Percentiles rank a stretch among this genome's conserved stretches.
phyloP scores from a whole-genome alignment of 2,797 vertebrate species.

The Aeoliscus strigatus region DNA sequence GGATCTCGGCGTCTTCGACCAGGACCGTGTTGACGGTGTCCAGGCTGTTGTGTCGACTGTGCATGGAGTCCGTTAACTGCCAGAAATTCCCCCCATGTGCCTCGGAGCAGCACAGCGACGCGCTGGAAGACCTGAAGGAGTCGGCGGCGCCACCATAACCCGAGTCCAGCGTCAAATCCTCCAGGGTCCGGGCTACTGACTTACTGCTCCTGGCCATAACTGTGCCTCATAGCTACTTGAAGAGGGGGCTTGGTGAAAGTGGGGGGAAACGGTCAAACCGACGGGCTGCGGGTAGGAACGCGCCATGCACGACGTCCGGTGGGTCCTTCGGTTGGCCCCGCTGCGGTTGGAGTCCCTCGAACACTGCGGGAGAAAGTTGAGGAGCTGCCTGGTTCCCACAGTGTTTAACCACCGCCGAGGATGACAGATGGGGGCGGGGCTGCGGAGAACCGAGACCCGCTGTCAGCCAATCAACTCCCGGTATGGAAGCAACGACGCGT shows the following conservation, averaged over 20 bases:
- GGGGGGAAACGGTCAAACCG: constrained; percentile 1
- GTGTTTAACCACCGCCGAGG: constrained; percentile 36
- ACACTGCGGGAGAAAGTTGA: constrained; percentile 39
- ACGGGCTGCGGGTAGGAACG: constrained; percentile 5
- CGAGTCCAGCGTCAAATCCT: constrained; percentile 98
- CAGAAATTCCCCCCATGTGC: constrained; percentile 86
- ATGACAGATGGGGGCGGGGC: constrained; percentile 64
- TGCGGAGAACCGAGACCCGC: constrained; percentile 11
- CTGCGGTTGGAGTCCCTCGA: constrained; percentile 19
- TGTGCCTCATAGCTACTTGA: constrained; percentile 95
- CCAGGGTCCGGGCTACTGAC: constrained; percentile 90
- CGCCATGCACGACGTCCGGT: constrained; percentile 7
- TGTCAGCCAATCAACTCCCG: constrained; percentile 55
- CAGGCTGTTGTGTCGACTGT: constrained; percentile 95
- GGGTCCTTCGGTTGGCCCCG: background rate
- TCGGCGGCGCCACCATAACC: constrained; percentile 98
- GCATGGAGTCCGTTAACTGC: constrained; percentile 93
- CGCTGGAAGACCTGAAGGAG: constrained; percentile 95
- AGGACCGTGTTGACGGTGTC: constrained; percentile 97
- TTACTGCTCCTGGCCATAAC: constrained; percentile 94
- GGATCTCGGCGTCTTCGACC: constrained; percentile 94
- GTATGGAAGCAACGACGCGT: constrained; percentile 24
- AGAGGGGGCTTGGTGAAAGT: constrained; percentile 49
- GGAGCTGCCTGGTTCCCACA: too few species aligned
- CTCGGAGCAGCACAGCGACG: constrained; percentile 95